Evolutionary conservation across 2,888 invertebrate genomes (phyloP), one percentile per base, ranked within the genome.

Genomic region (Bombyx huttoni): DNA sequence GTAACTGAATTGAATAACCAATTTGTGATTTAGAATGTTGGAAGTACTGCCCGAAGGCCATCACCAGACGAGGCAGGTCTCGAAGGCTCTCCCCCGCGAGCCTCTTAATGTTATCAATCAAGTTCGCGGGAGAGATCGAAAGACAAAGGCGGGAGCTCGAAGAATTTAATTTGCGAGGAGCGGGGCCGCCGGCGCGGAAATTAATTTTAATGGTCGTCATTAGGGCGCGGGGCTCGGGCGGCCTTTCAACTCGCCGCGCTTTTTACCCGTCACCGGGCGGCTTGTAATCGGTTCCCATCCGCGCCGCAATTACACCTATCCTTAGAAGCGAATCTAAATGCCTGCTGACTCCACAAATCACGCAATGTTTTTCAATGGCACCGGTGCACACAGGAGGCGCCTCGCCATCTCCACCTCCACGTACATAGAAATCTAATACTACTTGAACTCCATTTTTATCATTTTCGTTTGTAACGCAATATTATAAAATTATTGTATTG

Each of bases 121-220:
- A 45, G 47, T 46, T 46, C 13, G 34, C 34, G 49, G 34, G 35
- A 24, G 7, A 7, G 10, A 40, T 14, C 35, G 13, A 49, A 62
- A 62, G 66, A 64, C 65, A 54, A 53, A 40, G 55, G 53, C 53
- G 52, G 52, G 55, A 51, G 57, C 49, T 53, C 57, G 68, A 77
- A 75, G 81, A 81, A 82, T 85, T 81, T 81, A 81, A 83, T 84
- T 82, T 78, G 78, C 73, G 70, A 68, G 68, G 62, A 59, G 52
- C 61, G 56, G 57, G 55, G 55, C 47, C 51, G 53, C 40, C 46
- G 52, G 52, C 64, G 77, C 70, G 74, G 79, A 77, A 84, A 86
- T 86, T 85, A 82, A 85, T 85, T 84, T 84, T 85, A 85, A 86
- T 86, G 81, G 80, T 60, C 74, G 77, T 82, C 81, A 86, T 86